Base-by-base conservation (phyloP, 2,888 invertebrate species). In the Parelbella ahira region DNA sequence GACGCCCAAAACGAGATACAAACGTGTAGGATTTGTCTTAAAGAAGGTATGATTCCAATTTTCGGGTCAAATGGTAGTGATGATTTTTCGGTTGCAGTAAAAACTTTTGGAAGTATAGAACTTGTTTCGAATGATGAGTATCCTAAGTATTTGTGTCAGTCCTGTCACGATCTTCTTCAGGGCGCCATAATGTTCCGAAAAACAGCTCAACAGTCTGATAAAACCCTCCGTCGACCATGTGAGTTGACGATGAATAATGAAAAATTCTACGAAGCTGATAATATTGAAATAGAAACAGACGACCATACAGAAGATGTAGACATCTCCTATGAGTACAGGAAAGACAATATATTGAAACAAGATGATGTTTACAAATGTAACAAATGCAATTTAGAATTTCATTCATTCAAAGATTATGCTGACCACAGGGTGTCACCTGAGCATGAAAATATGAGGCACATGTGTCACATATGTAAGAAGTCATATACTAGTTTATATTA, bases 101-200 rank as follows among this genome's bases (percentile, higher is more conserved):
- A 47, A 8, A 51, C 37, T 9, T 68, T 84, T 36, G 71, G 63
- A 10, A 76, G 65, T 5, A 65, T 84, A 44, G 60, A 69, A 33
- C 51, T 83, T 0, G 57, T 48, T 4, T 23, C 38, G 18, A 64
- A 71, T 30, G 86, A 86, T 49, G 45, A 55, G 0, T 68, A 68
- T 47, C 80, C 84, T 0, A 82, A 84, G 58, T 68, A 57, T 39
- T 46, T 87, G 11, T 87, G 87, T 46, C 51, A 62, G 4, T 44
- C 68, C 0, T 87, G 87, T 36, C 54, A 72, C 43, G 51, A 61
- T 2, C 53, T 79, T 1, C 63, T 87, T 0, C 65, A 74, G 53
- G 70, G 73, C 3, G 86, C 84, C 7, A 69, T 83, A 37, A 48
- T 73, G 33, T 68, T 87, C 7, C 67, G 79, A 48, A 80, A 73